Evolutionary conservation across 1,140 invertebrate species (phyloP).

Genomic region (Drosophila oshimai): DNA sequence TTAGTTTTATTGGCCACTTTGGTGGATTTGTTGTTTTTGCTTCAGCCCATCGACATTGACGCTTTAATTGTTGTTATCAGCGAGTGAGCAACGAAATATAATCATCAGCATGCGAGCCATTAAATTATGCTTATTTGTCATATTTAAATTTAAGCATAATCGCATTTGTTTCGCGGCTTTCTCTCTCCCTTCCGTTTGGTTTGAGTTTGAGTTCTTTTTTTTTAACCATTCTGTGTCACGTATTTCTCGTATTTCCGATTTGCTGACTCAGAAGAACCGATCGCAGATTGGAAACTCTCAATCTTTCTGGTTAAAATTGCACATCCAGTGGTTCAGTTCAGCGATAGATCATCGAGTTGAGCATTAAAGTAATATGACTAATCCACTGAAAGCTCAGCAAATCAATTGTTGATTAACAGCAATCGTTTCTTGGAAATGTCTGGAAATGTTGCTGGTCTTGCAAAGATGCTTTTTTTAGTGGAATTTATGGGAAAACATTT

Average conservation of each 20-base stretch:
- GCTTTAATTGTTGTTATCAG: constrained; percentile 65
- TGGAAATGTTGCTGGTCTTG: not conserved
- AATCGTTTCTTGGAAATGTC: constrained; percentile 7
- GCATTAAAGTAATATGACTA: constrained; percentile 3
- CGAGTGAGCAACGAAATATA: constrained; percentile 2
- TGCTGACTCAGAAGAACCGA: constrained; percentile 48
- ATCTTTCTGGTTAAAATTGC: not conserved
- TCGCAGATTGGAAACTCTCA: not conserved
- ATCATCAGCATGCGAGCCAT: constrained; percentile 36
- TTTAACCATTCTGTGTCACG: constrained; percentile 49
- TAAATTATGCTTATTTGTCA: constrained; percentile 64
- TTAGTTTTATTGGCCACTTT: not conserved
- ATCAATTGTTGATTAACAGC: constrained; percentile 8
- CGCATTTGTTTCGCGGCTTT: not conserved
- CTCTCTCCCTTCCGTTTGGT: constrained; percentile 10
- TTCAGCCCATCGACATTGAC: constrained; percentile 66
- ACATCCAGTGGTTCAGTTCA: not conserved
- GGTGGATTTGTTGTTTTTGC: constrained; percentile 8
- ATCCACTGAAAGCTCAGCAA: not conserved
- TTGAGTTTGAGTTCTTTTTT: constrained; percentile 6
- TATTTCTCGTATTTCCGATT: constrained; percentile 54
- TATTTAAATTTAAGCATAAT: constrained; percentile 45
- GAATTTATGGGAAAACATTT: not conserved
- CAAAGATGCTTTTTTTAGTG: not conserved
- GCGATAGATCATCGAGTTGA: constrained; percentile 3